Conservation (phyloP, 2,113 vertebrate genomes). For the Antidorcas marsupialis region DNA sequence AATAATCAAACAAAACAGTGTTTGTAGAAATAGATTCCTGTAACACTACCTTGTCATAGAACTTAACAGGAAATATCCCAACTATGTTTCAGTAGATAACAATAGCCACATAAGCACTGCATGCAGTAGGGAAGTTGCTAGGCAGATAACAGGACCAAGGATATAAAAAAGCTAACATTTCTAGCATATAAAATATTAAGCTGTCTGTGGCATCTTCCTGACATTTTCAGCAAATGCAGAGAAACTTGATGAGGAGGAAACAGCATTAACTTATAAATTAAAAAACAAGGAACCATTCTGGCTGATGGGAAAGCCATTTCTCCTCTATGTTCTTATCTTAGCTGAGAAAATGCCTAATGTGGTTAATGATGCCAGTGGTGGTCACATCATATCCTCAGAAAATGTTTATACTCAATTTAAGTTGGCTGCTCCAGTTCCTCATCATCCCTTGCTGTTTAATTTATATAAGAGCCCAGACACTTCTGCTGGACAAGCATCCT, state of each 20-base stretch:
- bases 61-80: constrained; percentile 13
- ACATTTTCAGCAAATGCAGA: constrained; percentile 39
- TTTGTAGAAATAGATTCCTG: neutral
- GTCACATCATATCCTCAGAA: neutral
- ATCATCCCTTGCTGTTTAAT: neutral
- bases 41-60: neutral
- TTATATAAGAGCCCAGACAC: neutral
- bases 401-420: neutral
- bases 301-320: neutral
- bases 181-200: constrained; percentile 39
- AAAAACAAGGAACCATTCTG: neutral
- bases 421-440: neutral
- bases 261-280: constrained; percentile 18
- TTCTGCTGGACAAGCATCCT: neutral
- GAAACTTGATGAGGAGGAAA: neutral
- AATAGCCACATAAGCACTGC: neutral
- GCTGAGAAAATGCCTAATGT: neutral
- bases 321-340: neutral
- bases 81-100: neutral
- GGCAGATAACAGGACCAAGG: neutral
- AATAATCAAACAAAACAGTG: constrained; percentile 38
- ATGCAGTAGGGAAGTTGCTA: neutral
- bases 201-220: neutral
- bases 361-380: neutral
- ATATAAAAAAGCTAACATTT: neutral